Evolutionary conservation across 2,797 vertebrate genomes (phyloP), one percentile per base, ranked within the genome.

Genomic region (Myotis myotis): DNA sequence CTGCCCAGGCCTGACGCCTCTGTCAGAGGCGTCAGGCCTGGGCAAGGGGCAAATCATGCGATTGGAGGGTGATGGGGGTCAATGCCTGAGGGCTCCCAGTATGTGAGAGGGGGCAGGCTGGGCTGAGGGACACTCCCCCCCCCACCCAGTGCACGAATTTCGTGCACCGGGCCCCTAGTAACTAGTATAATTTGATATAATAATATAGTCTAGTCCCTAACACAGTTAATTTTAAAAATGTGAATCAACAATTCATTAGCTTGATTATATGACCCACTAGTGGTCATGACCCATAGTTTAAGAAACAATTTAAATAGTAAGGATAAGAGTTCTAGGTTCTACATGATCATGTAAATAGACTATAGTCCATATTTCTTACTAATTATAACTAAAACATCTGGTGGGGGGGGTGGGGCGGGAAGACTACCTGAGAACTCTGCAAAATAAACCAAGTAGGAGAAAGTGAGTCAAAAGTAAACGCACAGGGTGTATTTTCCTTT

Each of bases 231-330:
- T 81, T 68, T 60, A 16, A 70, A 76, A 81, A 36, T 62, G 36
- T 25, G 30, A 86, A 33, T 25, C 33, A 55, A 71, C 36, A 71
- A 70, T 64, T 41, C 30, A 55, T 17, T 55, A 53, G 55, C 41
- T n/a, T 47, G 25, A 62, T 60, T 47, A 70, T 25, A 87, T 71
- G 81, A 62, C 12, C 3, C 0, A 23, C 28, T 51, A 53, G 25
- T 60, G 30, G 10, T n/a, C 71, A 53, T 17, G 25, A 51, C 4
- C 15, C 33, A 62, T 5, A 38, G 23, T 81, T 79, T 81, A 51
- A 82, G 30, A 62, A 75, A 70, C 13, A 22, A 82, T 25, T 86
- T 89, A 76, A 93, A 82, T 15, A 62, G n/a, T 62, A 71, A 71
- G 9, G 25, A 49, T 47, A 30, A 19, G 41, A 28, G 4, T 83